phyloP scores from a whole-genome alignment of 2,888 invertebrate species.

The Amphipyra berbera region DNA sequence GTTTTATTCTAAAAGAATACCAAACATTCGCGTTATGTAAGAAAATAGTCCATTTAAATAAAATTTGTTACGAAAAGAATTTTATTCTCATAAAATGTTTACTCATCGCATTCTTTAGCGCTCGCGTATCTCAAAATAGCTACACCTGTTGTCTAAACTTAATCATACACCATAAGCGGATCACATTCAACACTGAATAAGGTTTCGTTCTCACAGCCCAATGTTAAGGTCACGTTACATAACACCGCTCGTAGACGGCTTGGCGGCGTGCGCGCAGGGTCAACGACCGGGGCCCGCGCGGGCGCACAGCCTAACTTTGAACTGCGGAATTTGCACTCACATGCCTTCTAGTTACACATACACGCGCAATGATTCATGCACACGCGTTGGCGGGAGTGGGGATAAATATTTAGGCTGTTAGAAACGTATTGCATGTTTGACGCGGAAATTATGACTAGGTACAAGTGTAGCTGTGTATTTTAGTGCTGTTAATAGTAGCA shows the following conservation, averaged over 20 bases:
- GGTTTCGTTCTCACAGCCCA: constrained; percentile 71
- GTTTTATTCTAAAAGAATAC: constrained; percentile 4
- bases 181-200: constrained; percentile 60
- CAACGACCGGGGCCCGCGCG: constrained; percentile 85
- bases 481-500: constrained; percentile 18
- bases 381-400: constrained; percentile 27
- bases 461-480: constrained; percentile 21
- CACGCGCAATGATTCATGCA: constrained; percentile 36
- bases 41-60: constrained; percentile 22
- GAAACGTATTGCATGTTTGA: constrained; percentile 49
- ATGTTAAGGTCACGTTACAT: constrained; percentile 87
- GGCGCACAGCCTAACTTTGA: constrained; percentile 81
- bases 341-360: constrained; percentile 58
- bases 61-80: constrained; percentile 12
- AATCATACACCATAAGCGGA: constrained; percentile 34
- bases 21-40: constrained; percentile 6
- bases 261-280: constrained; percentile 84
- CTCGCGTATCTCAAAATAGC: constrained; percentile 11
- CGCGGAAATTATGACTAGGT: constrained; percentile 46
- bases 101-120: constrained; percentile 13
- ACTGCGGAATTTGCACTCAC: constrained; percentile 76
- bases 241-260: constrained; percentile 84
- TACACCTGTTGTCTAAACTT: constrained; percentile 37
- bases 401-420: constrained; percentile 55
- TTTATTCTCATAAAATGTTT: constrained; percentile 11